Percentiles rank a stretch among this genome's conserved stretches.
These are phyloP conservation scores for Agelas oroides DNA, from an alignment of 37 sponge, comb jelly and placozoan genomes.

Conservation along the genomic window DNA sequence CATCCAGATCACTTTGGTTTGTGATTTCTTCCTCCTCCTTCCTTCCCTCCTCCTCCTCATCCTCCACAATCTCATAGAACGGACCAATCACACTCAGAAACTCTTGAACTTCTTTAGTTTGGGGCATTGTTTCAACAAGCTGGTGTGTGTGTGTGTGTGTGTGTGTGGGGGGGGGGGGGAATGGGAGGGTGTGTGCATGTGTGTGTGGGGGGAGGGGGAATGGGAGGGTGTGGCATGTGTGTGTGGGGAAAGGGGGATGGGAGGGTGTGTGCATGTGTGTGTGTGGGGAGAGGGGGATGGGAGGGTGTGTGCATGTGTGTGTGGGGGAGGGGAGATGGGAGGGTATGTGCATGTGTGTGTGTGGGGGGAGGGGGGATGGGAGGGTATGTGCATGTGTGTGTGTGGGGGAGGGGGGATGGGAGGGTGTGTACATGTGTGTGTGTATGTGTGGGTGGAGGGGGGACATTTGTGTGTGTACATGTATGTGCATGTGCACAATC, in stretches of 20 bases:
- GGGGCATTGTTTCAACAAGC: slow-evolving; percentile 80
- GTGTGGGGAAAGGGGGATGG: no score
- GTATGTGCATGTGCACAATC: no score
- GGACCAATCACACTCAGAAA: slow-evolving; percentile 59
- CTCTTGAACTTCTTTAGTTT: slow-evolving; percentile 61
- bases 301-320: not conserved
- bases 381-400: not conserved
- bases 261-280: not conserved
- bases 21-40: not conserved
- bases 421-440: not conserved
- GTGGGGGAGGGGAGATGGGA: no score
- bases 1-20: no score
- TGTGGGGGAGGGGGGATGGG: not conserved
- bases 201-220: no score
- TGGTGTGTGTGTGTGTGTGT: slow-evolving; percentile 16
- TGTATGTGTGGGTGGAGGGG: not conserved
- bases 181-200: not conserved
- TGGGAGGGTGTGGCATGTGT: no score
- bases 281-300: not conserved
- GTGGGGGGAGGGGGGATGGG: not conserved
- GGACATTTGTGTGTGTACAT: no score
- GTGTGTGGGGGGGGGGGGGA: not conserved
- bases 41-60: slow-evolving; percentile 13
- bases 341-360: not conserved
- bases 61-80: slow-evolving; percentile 38